Conservation (phyloP, 2,797 vertebrate genomes). For the Esox lucius region DNA sequence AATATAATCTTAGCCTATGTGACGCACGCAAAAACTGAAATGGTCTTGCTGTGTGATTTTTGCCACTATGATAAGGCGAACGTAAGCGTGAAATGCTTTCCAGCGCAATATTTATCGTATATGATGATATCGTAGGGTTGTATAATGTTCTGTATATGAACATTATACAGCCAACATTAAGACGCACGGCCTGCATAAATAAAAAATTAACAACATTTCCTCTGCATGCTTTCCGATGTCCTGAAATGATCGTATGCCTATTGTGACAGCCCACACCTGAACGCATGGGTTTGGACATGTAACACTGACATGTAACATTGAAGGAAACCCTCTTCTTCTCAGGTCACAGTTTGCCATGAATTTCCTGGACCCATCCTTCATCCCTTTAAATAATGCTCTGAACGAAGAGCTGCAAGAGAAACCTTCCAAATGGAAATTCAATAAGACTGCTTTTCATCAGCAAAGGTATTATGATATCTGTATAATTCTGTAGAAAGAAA, state of each 20-base stretch:
- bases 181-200: background rate
- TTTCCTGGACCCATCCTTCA: slow-evolving; percentile 94
- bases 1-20: background rate
- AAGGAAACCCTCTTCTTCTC: slow-evolving; percentile 28
- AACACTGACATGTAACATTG: background rate
- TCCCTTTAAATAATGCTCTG: slow-evolving; percentile 89
- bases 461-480: slow-evolving; percentile 77
- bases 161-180: background rate
- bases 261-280: background rate
- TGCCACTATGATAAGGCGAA: background rate
- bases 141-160: background rate
- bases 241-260: slow-evolving; percentile 30
- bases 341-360: slow-evolving; percentile 98
- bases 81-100: background rate
- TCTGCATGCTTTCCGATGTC: slow-evolving; percentile 49
- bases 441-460: slow-evolving; percentile 87
- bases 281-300: slow-evolving; percentile 1
- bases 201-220: background rate
- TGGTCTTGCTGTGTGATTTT: background rate
- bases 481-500: background rate
- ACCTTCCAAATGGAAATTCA: slow-evolving; percentile 91
- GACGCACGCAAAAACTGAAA: slow-evolving; percentile 4
- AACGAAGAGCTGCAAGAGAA: slow-evolving; percentile 92
- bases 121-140: background rate
- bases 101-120: background rate